Evolutionary conservation across 2,888 invertebrate genomes (phyloP), one percentile per base, ranked within the genome.

Genomic region (Trissolcus brochymenae): DNA sequence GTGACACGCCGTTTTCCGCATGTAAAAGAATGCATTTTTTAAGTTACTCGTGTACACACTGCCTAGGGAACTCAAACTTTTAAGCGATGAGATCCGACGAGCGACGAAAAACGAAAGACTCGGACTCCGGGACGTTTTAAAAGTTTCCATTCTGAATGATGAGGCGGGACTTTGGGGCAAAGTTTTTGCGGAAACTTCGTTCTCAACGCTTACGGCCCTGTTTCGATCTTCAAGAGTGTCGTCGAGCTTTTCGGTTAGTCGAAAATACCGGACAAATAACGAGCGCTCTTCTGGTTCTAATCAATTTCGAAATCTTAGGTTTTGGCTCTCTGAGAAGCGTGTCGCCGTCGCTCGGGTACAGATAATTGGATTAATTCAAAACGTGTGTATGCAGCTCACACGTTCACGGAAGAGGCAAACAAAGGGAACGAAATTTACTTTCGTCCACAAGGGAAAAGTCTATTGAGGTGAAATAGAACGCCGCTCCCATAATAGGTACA

Each of bases 61-160:
- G 75, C 79, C 75, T 67, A 61, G 19, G 65, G 56, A 61, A 68
- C 59, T 70, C 54, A 60, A 80, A 80, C 70, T 81, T 82, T 81
- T 79, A 80, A 82, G 80, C 79, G 80, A 79, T 65, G 66, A 73
- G 76, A 78, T 77, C 75, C 79, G 78, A 75, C 75, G 62, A 68
- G 73, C 71, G 54, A 59, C 64, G 35, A 35, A 79, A 80, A 80
- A 80, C 62, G 62, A 67, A 70, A 54, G 78, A 73, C 68, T 35
- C 35, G 35, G 35, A 35, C 35, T 35, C 29, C 35, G 35, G 82
- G 80, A 80, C 80, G 79, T 81, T 80, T 81, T 61, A 80, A 82
- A 81, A 81, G 78, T 76, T 79, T 81, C 76, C 53, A 49, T 73
- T 65, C 65, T 73, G 77, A 79, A 80, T 80, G 82, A 81, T 75